phyloP scores from a whole-genome alignment of 2,113 vertebrate genomes.

The Gallinago jamesoni region DNA sequence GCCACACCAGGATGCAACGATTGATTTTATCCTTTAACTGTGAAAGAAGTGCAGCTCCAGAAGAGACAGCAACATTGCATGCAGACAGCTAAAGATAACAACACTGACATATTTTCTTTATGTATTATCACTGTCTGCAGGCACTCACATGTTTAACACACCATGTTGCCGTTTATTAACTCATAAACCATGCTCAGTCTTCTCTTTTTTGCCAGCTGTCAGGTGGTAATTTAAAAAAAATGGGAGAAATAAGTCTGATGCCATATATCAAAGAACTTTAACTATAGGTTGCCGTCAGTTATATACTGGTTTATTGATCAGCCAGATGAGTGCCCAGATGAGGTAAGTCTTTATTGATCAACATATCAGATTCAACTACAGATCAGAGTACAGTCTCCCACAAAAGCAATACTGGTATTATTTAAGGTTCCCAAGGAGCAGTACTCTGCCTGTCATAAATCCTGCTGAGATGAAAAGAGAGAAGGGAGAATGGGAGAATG shows the following conservation, averaged over 20 bases:
- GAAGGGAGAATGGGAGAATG: not conserved
- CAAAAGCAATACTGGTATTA: not conserved
- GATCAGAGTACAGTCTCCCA: not conserved
- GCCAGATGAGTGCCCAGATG: not conserved
- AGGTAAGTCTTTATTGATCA: constrained; percentile 30
- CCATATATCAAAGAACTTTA: constrained; percentile 11
- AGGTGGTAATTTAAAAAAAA: not conserved
- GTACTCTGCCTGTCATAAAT: not conserved
- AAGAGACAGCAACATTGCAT: not conserved
- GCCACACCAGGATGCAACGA: not conserved
- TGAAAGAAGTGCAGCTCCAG: not conserved
- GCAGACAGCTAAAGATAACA: constrained; percentile 36
- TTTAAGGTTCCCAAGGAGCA: not conserved
- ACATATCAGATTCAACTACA: constrained; percentile 6
- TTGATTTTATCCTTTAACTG: constrained; percentile 20
- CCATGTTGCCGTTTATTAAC: not conserved
- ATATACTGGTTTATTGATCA: constrained; percentile 36
- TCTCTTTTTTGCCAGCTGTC: not conserved
- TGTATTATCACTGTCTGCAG: not conserved
- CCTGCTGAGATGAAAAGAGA: not conserved
- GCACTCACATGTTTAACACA: constrained; percentile 5
- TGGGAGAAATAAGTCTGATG: not conserved
- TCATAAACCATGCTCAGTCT: not conserved
- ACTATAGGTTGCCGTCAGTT: not conserved
- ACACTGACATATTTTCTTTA: not conserved